phyloP scores from a whole-genome alignment of 92 coral and sea anemone genomes.

The Siderastrea siderea region DNA sequence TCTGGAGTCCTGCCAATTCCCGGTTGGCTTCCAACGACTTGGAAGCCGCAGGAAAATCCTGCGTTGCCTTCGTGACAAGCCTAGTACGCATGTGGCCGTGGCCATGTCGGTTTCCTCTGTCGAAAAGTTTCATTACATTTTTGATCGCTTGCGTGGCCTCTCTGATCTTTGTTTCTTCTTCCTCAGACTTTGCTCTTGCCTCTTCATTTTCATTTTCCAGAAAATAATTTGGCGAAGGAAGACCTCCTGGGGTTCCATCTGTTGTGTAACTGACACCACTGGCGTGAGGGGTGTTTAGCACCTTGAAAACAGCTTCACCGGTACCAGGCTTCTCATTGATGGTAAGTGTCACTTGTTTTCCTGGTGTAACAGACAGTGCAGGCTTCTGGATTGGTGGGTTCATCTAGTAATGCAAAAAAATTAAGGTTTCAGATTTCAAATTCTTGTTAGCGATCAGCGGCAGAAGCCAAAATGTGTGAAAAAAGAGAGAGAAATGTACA shows the following conservation, averaged over 20 bases:
- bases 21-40: conserved; percentile 19
- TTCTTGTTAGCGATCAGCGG: background rate
- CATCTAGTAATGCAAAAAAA: conserved; percentile 4
- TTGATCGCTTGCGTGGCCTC: conserved; percentile 36
- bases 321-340: conserved; percentile 30
- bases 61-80: conserved; percentile 11
- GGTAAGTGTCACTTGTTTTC: conserved; percentile 38
- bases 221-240: conserved; percentile 17
- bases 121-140: conserved; percentile 40
- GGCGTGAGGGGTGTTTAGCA: conserved; percentile 9
- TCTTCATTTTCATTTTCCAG: conserved; percentile 30
- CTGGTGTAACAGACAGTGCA: background rate
- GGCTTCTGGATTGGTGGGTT: conserved; percentile 22
- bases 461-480: background rate
- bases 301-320: conserved; percentile 20
- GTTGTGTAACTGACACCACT: conserved; percentile 26
- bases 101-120: background rate
- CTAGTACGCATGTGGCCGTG: background rate
- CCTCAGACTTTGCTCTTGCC: conserved; percentile 18
- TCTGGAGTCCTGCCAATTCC: conserved; percentile 6
- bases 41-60: conserved; percentile 33
- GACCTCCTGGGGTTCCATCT: background rate
- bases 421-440: background rate
- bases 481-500: too few species aligned
- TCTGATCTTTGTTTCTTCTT: conserved; percentile 39